Conservation (phyloP, 2,797 vertebrate species). For the Cyclopterus lumpus region DNA sequence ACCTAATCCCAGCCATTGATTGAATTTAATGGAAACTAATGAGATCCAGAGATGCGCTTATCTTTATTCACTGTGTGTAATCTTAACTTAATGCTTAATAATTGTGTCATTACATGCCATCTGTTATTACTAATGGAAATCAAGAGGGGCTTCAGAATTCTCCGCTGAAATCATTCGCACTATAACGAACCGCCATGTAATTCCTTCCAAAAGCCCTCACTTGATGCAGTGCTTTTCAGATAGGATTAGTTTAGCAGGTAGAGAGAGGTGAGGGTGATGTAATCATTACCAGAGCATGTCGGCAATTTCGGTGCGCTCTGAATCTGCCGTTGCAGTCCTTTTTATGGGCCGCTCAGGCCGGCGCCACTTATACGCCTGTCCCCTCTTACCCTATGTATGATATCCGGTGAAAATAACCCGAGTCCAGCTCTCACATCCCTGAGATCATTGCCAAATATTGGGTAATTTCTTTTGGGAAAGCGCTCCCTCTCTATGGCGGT, state of each 20-base stretch:
- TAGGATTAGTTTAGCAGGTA: conserved; percentile 30
- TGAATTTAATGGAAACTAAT: conserved; percentile 66
- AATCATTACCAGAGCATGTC: conserved; percentile 38
- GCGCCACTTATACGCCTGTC: conserved; percentile 5
- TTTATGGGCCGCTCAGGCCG: conserved; percentile 19
- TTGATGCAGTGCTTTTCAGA: conserved; percentile 17
- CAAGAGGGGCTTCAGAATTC: conserved; percentile 31
- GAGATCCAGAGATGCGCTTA: conserved; percentile 45
- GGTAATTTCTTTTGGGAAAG: conserved; percentile 61
- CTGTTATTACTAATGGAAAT: conserved; percentile 63
- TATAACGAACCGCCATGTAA: conserved; percentile 24
- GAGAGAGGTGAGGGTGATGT: conserved; percentile 42
- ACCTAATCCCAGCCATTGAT: conserved; percentile 44
- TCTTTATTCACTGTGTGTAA: conserved; percentile 51
- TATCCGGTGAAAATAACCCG: conserved; percentile 32
- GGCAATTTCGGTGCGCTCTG: conserved; percentile 16
- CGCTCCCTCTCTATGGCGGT: conserved; percentile 30
- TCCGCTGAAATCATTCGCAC: conserved; percentile 33
- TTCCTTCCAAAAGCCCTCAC: conserved; percentile 28
- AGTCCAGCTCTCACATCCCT: conserved; percentile 34
- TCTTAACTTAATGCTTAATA: conserved; percentile 54
- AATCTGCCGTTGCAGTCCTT: conserved; percentile 15
- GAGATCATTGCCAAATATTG: conserved; percentile 56
- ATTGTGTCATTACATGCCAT: conserved; percentile 65
- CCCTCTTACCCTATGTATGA: conserved; percentile 24